phyloP scores from a whole-genome alignment of 53 echinoderm and acorn worm genomes.

The Crossaster papposus region DNA sequence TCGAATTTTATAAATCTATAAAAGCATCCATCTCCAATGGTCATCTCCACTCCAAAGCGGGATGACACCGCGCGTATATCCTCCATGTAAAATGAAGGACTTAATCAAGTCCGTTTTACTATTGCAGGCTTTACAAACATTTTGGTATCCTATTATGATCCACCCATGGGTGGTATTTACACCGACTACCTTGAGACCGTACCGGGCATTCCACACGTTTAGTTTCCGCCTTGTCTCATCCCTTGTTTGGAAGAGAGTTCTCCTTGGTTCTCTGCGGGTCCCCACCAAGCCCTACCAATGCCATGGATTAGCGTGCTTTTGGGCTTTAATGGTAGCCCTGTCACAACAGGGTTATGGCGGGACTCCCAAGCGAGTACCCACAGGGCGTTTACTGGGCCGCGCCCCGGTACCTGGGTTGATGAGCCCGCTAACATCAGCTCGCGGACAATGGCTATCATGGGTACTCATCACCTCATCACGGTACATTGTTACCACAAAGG shows the following conservation, averaged over 20 bases:
- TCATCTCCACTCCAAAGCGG: background rate
- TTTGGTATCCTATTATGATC: slow-evolving; percentile 27
- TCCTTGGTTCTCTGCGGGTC: slow-evolving; percentile 29
- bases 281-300: slow-evolving; percentile 2
- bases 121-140: slow-evolving; percentile 15
- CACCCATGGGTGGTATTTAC: background rate
- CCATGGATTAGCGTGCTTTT: slow-evolving; percentile 21
- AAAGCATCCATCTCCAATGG: too few relatives aligned
- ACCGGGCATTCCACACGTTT: background rate
- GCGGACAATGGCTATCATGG: slow-evolving; percentile 25
- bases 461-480: slow-evolving; percentile 1
- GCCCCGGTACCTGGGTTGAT: slow-evolving; percentile 8
- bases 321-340: background rate
- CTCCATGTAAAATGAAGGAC: slow-evolving; percentile 11
- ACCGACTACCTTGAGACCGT: slow-evolving; percentile 20
- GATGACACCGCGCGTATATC: too few relatives aligned
- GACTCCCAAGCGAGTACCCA: slow-evolving; percentile 1
- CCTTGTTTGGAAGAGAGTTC: slow-evolving; percentile 1
- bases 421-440: background rate
- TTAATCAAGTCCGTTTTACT: background rate
- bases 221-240: slow-evolving; percentile 7
- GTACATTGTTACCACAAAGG: background rate
- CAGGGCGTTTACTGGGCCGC: slow-evolving; percentile 7
- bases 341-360: slow-evolving; percentile 1
- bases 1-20: too few relatives aligned